Conservation (phyloP, 2,113 vertebrate genomes). For the Neomonachus schauinslandi region DNA sequence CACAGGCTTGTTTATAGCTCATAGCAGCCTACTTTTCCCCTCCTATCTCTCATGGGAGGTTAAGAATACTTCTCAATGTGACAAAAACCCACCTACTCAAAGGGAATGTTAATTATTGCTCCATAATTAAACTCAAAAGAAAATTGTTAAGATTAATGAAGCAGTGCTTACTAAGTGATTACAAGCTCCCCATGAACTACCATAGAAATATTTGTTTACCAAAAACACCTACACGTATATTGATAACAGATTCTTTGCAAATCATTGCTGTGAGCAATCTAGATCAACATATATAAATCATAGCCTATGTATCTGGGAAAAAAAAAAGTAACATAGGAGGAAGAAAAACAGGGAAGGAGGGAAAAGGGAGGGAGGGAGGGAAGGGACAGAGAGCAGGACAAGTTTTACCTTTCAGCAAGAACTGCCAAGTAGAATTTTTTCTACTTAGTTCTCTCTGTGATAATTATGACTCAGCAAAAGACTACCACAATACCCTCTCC, state of each 20-base stretch:
- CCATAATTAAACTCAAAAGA: constrained; percentile 69
- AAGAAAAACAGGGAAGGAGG: not conserved
- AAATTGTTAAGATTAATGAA: constrained; percentile 75
- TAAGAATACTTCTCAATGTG: constrained; percentile 47
- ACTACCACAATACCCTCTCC: not conserved
- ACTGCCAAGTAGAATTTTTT: not conserved
- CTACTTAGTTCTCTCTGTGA: not conserved
- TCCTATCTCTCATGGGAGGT: not conserved
- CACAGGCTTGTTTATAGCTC: not conserved
- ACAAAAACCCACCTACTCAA: constrained; percentile 74
- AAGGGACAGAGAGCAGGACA: not conserved
- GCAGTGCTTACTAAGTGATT: constrained; percentile 60
- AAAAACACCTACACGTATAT: constrained; percentile 1
- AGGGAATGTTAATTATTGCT: constrained; percentile 69
- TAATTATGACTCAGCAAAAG: not conserved
- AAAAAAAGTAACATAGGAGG: not conserved
- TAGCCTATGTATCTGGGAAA: not conserved
- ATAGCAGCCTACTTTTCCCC: not conserved
- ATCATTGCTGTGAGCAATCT: not conserved
- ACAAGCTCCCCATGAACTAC: constrained; percentile 33
- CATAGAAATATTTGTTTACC: constrained; percentile 64
- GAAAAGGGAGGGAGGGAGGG: not conserved
- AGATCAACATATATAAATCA: not conserved
- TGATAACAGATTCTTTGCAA: not conserved
- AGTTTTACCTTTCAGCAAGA: not conserved